phyloP scores from a whole-genome alignment of 2,797 vertebrate species.

The Momotus momota region DNA sequence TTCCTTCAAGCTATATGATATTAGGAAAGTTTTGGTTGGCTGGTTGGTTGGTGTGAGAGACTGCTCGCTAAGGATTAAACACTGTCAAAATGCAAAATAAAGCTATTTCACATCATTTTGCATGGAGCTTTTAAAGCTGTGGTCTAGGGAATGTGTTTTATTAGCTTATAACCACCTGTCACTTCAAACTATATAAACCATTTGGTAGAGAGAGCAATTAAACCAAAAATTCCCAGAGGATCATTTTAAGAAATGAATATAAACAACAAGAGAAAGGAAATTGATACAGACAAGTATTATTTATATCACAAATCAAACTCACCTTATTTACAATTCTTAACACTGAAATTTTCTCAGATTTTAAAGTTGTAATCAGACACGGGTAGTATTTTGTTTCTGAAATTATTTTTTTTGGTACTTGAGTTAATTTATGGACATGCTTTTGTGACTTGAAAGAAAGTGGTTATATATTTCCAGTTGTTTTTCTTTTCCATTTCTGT shows the following conservation, averaged over 20 bases:
- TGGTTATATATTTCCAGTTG: neutral
- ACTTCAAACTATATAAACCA: neutral
- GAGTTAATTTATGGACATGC: neutral
- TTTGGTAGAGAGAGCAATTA: conserved; percentile 13
- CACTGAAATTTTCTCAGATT: neutral
- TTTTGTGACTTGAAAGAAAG: conserved; percentile 14
- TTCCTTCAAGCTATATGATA: neutral
- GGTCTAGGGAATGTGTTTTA: conserved; percentile 22
- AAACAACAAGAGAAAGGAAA: neutral
- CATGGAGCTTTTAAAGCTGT: conserved; percentile 40
- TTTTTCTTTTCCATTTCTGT: conserved; percentile 23
- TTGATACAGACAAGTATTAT: neutral
- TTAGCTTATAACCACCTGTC: conserved; percentile 53
- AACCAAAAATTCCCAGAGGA: conserved; percentile 1
- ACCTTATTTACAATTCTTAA: neutral
- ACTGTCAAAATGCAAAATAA: conserved; percentile 34
- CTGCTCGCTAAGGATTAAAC: neutral
- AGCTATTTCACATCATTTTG: conserved; percentile 38
- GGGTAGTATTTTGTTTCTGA: neutral
- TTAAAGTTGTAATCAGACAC: neutral
- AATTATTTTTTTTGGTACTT: neutral
- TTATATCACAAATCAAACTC: neutral
- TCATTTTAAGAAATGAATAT: conserved; percentile 35
- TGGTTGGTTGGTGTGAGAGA: neutral
- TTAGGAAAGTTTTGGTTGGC: neutral